Base-by-base conservation (phyloP, 2,113 vertebrate genomes). In the Gavia stellata region DNA sequence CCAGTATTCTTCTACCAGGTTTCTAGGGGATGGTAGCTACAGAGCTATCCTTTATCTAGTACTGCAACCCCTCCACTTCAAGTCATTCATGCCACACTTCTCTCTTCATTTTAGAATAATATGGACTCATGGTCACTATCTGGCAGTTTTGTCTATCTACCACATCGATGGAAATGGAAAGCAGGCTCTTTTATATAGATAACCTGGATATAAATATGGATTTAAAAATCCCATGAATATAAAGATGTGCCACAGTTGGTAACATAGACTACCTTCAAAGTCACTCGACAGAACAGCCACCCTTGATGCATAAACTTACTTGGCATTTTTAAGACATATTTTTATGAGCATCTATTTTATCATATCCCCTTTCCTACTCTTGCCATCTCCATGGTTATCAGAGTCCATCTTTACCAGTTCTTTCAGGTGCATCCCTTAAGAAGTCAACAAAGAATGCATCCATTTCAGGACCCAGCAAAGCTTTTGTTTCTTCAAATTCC, bases 361-460 rank as follows among this genome's bases (percentile, higher is more conserved):
- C 16, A 40, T 21, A 77, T 16, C 19, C 5, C 9, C 25, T 89
- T 81, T 55, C 40, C 58, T 49, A 47, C 23, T 81, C 14, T 58
- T 65, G 15, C 21, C 6, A 78, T 52, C 29, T 63, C 34, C 13
- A 47, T 8, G 9, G 40, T 28, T 59, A 77, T 78, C 24, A 59
- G 17, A 67, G 38, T 5, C 12, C 28, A 45, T 38, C 7, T 45
- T 98, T 98, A 99, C 99, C 99, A 98, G 98, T 98, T 72, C 96
- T 98, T 95, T 99, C 98, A 28, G 99, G 99, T 23, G 98, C 97
- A 68, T 99, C 98, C 85, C 98, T 98, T 71, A 99, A 97, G 97
- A 99, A 99, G 97, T 99, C 99, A 67, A 99, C 99, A 97, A 99
- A 99, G 90, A 99, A 99, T n/a, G 96, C 45, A 74, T 99, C 98